These are phyloP conservation scores for Spilogale gracilis DNA, from an alignment of 2,113 vertebrate species.

Conservation along the genomic window DNA sequence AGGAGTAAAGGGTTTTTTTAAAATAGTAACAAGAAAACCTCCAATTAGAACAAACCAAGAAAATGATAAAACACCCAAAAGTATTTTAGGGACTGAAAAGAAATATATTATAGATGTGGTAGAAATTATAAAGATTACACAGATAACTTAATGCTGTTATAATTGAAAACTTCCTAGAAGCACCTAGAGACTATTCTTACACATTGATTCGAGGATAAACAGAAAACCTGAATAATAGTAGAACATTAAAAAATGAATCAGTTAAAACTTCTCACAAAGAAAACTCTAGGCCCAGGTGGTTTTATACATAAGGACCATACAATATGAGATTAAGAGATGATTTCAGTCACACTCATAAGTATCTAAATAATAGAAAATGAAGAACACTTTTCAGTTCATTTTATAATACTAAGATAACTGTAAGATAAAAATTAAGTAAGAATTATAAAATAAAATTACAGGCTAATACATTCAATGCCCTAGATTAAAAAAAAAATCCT, in stretches of 20 bases:
- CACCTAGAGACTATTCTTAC: neutral
- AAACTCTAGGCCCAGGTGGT: neutral
- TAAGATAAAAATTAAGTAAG: neutral
- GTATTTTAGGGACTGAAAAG: neutral
- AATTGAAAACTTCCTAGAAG: neutral
- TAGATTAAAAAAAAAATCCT: neutral
- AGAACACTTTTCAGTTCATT: neutral
- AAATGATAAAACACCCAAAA: neutral
- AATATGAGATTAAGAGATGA: neutral
- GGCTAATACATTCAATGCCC: neutral
- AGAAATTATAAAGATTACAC: neutral
- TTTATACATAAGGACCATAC: neutral
- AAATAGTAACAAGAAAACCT: neutral
- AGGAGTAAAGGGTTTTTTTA: neutral
- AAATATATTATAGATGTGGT: neutral
- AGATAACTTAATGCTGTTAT: neutral
- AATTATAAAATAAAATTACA: neutral
- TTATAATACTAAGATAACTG: neutral
- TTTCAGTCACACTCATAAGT: neutral
- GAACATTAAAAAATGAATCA: neutral
- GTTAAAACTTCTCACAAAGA: neutral
- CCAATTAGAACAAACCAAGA: neutral
- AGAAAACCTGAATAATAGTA: neutral
- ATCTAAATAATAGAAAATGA: neutral
- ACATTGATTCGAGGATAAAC: neutral